These are phyloP conservation scores for Cervus canadensis DNA, from an alignment of 2,113 vertebrate species.

Conservation along the genomic window DNA sequence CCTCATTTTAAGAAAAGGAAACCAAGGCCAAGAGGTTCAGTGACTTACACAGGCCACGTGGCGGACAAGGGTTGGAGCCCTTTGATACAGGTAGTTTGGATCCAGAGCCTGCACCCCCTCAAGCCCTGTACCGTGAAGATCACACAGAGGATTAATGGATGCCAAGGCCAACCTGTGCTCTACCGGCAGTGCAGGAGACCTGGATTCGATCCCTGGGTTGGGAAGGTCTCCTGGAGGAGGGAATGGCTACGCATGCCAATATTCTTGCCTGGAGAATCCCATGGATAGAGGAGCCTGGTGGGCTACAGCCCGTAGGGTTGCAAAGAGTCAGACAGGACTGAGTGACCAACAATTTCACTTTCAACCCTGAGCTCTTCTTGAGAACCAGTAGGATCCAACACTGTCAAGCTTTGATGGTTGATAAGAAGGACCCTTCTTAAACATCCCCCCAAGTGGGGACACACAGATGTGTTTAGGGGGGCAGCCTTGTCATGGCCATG, in stretches of 20 bases:
- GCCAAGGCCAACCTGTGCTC: neutral
- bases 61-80: neutral
- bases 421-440: neutral
- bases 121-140: accelerated
- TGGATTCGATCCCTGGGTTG: neutral
- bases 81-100: neutral
- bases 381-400: neutral
- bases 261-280: neutral
- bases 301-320: neutral
- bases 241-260: neutral
- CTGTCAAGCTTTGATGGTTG: neutral
- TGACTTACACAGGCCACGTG: neutral
- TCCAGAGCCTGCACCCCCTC: neutral
- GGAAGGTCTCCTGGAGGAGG: neutral
- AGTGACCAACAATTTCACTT: neutral
- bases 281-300: neutral
- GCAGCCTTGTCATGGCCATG: neutral
- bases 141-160: accelerated
- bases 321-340: neutral
- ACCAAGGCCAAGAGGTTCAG: neutral
- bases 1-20: neutral
- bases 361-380: neutral
- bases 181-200: neutral
- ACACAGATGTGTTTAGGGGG: neutral
- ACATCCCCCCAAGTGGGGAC: too few relatives aligned